phyloP scores from a whole-genome alignment of 2,888 invertebrate genomes.

The Rhaphigaster nebulosa region DNA sequence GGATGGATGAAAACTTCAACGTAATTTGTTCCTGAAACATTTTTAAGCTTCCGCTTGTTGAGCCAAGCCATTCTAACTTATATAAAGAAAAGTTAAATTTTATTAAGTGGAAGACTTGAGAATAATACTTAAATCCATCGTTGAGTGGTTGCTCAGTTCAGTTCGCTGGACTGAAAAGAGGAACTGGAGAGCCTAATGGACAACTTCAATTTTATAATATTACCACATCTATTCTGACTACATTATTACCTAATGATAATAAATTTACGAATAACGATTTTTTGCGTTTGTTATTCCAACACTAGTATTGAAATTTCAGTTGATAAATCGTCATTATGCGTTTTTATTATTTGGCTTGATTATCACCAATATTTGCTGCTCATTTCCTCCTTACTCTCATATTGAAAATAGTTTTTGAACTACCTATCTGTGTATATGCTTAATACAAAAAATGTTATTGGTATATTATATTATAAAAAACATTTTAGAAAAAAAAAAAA shows the following conservation, averaged over 20 bases:
- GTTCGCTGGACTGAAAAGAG: neutral
- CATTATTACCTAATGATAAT: neutral
- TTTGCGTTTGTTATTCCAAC: too few relatives aligned
- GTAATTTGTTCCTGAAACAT: neutral
- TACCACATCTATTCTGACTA: neutral
- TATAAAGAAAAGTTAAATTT: conserved; percentile 38
- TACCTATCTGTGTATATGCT: too few relatives aligned
- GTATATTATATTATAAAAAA: too few relatives aligned
- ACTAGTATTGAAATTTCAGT: too few relatives aligned
- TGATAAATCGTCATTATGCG: too few relatives aligned
- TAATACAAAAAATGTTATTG: too few relatives aligned
- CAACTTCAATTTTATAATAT: neutral
- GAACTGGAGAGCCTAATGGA: neutral
- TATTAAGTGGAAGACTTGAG: conserved; percentile 4
- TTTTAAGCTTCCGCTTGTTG: conserved; percentile 25
- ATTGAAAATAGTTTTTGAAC: too few relatives aligned
- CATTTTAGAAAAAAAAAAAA: too few relatives aligned
- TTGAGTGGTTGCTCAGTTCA: neutral
- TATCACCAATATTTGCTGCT: too few relatives aligned
- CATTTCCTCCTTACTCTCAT: too few relatives aligned
- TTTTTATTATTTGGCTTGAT: too few relatives aligned
- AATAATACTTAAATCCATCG: conserved; percentile 31
- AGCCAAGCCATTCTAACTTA: neutral
- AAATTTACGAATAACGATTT: neutral
- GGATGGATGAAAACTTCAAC: neutral